Conservation (phyloP, 2,888 invertebrate species). For the Sarcophaga variegata region DNA sequence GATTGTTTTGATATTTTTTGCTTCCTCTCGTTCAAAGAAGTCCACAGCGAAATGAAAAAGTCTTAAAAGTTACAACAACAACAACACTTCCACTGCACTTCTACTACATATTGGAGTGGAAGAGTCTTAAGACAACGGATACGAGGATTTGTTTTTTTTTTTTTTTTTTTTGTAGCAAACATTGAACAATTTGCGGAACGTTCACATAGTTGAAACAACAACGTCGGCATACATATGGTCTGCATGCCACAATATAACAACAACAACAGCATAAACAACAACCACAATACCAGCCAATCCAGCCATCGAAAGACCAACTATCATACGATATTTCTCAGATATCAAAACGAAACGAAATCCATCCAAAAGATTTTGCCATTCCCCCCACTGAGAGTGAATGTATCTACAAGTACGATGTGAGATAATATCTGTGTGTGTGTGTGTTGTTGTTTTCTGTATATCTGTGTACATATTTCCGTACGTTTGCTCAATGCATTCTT, state of each 20-base stretch:
- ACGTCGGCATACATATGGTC: conserved; percentile 68
- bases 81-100: not conserved
- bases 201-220: conserved; percentile 67
- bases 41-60: conserved; percentile 44
- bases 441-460: not conserved
- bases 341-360: conserved; percentile 41
- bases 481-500: conserved; percentile 59
- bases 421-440: not conserved
- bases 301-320: not conserved
- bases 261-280: not conserved
- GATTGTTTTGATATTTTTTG: conserved; percentile 11
- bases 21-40: conserved; percentile 21
- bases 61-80: conserved; percentile 47
- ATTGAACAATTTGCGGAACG: conserved; percentile 63
- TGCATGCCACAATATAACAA: conserved; percentile 56
- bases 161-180: not conserved
- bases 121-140: conserved; percentile 38
- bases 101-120: conserved; percentile 21
- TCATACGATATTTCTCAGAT: conserved; percentile 65
- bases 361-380: conserved; percentile 42
- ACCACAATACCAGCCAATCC: not conserved
- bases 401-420: not conserved
- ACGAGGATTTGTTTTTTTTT: not conserved
- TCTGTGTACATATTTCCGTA: not conserved
- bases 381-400: conserved; percentile 7